A percentile compares a stretch with the other conserved stretches of the same genome.
Evolutionary conservation across 2,888 invertebrate species (phyloP).

Genomic region (Hoplodrina ambigua): DNA sequence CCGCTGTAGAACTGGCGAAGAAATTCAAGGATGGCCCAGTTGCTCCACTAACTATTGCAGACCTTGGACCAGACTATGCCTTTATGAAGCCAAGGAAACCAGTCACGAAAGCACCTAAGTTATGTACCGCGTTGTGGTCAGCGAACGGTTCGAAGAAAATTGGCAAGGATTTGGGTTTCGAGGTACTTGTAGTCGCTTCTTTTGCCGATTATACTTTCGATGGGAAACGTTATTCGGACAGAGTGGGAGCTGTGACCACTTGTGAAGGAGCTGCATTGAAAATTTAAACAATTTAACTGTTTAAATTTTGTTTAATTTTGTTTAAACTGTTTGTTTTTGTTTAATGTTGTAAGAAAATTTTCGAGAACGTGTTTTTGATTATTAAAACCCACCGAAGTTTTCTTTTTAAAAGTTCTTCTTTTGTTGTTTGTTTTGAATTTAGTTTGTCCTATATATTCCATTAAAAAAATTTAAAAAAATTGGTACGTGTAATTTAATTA

Average conservation of each 20-base stretch:
- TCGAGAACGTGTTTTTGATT: too few relatives aligned
- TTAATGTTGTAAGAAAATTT: too few relatives aligned
- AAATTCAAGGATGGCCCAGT: conserved; percentile 81
- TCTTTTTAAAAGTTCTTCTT: too few relatives aligned
- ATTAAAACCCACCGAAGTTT: too few relatives aligned
- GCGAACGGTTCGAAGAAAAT: conserved; percentile 42
- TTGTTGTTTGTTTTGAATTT: too few relatives aligned
- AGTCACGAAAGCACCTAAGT: conserved; percentile 27
- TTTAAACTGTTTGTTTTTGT: too few relatives aligned
- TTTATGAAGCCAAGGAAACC: conserved; percentile 36
- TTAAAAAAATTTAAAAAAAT: too few relatives aligned
- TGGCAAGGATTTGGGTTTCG: conserved; percentile 37
- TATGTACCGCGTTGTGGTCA: conserved; percentile 37
- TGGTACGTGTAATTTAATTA: too few relatives aligned
- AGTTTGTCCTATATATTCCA: too few relatives aligned
- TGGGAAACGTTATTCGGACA: conserved; percentile 41
- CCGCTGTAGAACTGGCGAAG: conserved; percentile 89
- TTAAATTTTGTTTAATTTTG: too few relatives aligned
- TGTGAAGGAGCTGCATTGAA: conserved; percentile 42
- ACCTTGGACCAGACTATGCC: conserved; percentile 82
- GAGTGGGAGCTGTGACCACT: conserved; percentile 33
- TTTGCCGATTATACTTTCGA: conserved; percentile 27
- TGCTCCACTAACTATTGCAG: conserved; percentile 73
- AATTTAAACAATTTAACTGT: too few relatives aligned
- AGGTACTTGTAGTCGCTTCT: conserved; percentile 10